Percentiles rank a stretch among this genome's conserved stretches.
phyloP scores from a whole-genome alignment of 2,113 vertebrate genomes.

The Dissostichus mawsoni region DNA sequence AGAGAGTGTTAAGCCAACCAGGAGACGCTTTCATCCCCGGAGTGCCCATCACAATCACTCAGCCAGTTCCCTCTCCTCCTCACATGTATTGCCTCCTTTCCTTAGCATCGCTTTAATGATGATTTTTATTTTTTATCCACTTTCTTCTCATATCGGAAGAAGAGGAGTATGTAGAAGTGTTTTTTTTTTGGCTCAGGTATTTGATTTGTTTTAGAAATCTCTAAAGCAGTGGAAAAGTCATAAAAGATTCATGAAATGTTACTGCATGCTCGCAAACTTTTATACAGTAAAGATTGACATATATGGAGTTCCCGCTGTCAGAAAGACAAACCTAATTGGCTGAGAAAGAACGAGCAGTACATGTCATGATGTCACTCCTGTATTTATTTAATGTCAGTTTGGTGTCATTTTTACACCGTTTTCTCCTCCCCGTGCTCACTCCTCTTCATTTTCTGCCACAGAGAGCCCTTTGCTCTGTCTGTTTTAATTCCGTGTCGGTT shows the following conservation, averaged over 20 bases:
- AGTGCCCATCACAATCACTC: slow-evolving; percentile 20
- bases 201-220: slow-evolving; percentile 3
- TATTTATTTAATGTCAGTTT: background rate
- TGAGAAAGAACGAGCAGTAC: background rate
- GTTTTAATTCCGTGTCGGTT: slow-evolving; percentile 27
- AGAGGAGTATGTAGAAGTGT: slow-evolving; percentile 19
- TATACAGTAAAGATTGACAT: background rate
- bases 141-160: background rate
- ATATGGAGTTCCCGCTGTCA: background rate
- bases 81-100: slow-evolving; percentile 20
- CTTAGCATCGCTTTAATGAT: slow-evolving; percentile 17
- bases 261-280: background rate
- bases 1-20: background rate
- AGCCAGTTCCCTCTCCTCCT: slow-evolving; percentile 3
- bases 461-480: slow-evolving; percentile 16
- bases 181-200: slow-evolving; percentile 9
- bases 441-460: background rate
- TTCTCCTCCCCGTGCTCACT: background rate
- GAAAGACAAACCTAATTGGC: background rate
- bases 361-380: slow-evolving; percentile 4
- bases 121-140: slow-evolving; percentile 10
- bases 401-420: background rate
- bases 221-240: background rate
- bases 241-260: background rate
- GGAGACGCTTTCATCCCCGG: slow-evolving; percentile 14